These are phyloP conservation scores for Dysdera silvatica DNA, from an alignment of 1,140 invertebrate genomes.

Conservation along the genomic window DNA sequence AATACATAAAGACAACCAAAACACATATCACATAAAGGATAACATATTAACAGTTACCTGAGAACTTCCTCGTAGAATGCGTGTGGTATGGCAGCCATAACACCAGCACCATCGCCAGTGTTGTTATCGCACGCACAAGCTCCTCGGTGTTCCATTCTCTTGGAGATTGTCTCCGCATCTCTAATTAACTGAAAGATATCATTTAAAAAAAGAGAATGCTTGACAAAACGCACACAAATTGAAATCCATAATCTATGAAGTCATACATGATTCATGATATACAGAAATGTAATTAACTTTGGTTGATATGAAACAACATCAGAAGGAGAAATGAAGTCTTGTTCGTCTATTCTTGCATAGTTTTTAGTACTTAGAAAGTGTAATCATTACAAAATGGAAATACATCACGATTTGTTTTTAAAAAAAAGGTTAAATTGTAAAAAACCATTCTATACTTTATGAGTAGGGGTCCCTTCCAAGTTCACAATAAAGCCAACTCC, in stretches of 20 bases:
- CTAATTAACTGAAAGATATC: slow-evolving; percentile 64
- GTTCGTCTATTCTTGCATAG: slow-evolving; percentile 30
- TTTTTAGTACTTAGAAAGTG: not conserved
- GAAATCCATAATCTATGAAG: not conserved
- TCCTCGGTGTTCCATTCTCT: slow-evolving; percentile 96
- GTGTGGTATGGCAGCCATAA: slow-evolving; percentile 92
- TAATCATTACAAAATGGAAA: not conserved
- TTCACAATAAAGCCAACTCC: slow-evolving; percentile 98
- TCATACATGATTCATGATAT: not conserved
- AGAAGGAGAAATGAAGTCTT: slow-evolving; percentile 30
- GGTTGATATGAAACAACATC: slow-evolving; percentile 1
- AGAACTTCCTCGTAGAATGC: slow-evolving; percentile 76
- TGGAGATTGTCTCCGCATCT: slow-evolving; percentile 86
- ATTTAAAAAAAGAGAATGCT: not conserved
- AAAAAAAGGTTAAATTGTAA: not conserved
- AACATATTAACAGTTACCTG: slow-evolving; percentile 51
- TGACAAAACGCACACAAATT: not conserved
- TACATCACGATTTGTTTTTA: not conserved
- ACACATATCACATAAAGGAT: not conserved
- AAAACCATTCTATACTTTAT: slow-evolving; percentile 62
- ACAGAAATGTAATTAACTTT: slow-evolving; percentile 21
- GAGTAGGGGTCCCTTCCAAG: slow-evolving; percentile 84
- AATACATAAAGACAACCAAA: too few relatives aligned
- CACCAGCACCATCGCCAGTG: slow-evolving; percentile 47
- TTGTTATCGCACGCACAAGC: slow-evolving; percentile 98